Percentiles rank a stretch among this genome's conserved stretches.
Evolutionary conservation across 2,113 vertebrate genomes (phyloP).

Genomic region (Mastomys natalensis): DNA sequence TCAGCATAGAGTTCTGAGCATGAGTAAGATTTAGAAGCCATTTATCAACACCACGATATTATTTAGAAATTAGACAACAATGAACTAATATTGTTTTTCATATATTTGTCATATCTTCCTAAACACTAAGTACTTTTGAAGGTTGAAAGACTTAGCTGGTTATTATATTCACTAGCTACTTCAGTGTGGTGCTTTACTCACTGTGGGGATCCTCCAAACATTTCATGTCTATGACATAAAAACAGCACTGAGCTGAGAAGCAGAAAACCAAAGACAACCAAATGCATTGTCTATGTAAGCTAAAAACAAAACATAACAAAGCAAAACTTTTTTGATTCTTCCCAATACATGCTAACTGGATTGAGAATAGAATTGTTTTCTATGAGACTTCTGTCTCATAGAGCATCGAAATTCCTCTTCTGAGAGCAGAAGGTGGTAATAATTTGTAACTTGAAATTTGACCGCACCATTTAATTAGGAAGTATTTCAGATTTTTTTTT

Average conservation of each 20-base stretch:
- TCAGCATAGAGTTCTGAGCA: background rate
- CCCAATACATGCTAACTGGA: background rate
- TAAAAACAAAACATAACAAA: background rate
- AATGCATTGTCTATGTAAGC: slow-evolving; percentile 16
- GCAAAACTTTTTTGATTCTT: background rate
- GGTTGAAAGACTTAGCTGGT: background rate
- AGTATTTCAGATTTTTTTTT: slow-evolving; percentile 22
- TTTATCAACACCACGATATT: background rate
- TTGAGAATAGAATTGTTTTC: slow-evolving; percentile 32
- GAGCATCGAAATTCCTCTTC: background rate
- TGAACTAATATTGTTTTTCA: background rate
- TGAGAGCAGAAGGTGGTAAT: slow-evolving; percentile 12
- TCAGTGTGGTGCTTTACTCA: background rate
- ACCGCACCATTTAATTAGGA: slow-evolving; percentile 9
- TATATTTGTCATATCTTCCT: background rate
- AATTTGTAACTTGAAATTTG: slow-evolving; percentile 45
- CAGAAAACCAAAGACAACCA: slow-evolving; percentile 44
- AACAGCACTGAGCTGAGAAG: background rate
- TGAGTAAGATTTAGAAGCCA: slow-evolving; percentile 1
- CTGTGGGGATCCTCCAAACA: background rate
- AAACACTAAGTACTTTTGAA: slow-evolving; percentile 30
- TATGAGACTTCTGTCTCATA: background rate
- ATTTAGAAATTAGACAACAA: background rate
- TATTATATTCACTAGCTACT: background rate
- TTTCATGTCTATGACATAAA: background rate